Conservation (phyloP, 2,113 vertebrate genomes). For the Notothenia rossii region DNA sequence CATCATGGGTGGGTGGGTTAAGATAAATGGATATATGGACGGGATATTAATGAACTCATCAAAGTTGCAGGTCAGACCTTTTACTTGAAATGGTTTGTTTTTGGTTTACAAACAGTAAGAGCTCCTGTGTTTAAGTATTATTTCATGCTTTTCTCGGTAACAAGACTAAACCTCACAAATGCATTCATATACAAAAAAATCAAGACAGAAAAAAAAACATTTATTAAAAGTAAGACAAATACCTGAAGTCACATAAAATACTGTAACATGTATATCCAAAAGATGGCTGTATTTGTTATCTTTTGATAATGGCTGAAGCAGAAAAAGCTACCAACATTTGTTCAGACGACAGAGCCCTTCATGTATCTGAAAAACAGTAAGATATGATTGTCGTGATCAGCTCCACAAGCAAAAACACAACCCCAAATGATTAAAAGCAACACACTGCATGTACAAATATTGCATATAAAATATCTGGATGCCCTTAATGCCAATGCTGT, state of each 20-base stretch:
- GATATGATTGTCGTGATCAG: constrained; percentile 87
- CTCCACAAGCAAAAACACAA: constrained; percentile 70
- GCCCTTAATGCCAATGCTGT: constrained; percentile 74
- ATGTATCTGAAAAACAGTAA: constrained; percentile 83
- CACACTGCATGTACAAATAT: constrained; percentile 78
- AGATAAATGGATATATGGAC: constrained; percentile 3
- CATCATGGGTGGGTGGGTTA: constrained; percentile 19
- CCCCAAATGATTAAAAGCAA: constrained; percentile 53
- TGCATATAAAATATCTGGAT: constrained; percentile 82
- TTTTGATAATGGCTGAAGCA: constrained; percentile 59
- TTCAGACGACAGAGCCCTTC: constrained; percentile 86
- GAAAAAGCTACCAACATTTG: constrained; percentile 69
- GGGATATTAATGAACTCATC: neutral
- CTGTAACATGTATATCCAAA: constrained; percentile 66
- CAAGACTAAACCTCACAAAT: neutral
- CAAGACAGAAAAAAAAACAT: constrained; percentile 60
- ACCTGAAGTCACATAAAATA: constrained; percentile 71
- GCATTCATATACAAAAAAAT: constrained; percentile 37
- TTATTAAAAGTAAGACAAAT: constrained; percentile 82
- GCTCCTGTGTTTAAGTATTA: neutral
- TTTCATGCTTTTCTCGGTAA: neutral
- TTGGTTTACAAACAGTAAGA: neutral
- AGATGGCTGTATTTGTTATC: constrained; percentile 59
- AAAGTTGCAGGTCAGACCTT: neutral
- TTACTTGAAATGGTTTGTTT: neutral